These are phyloP conservation scores for Cerastis rubricosa DNA, from an alignment of 2,888 invertebrate species.

Conservation along the genomic window DNA sequence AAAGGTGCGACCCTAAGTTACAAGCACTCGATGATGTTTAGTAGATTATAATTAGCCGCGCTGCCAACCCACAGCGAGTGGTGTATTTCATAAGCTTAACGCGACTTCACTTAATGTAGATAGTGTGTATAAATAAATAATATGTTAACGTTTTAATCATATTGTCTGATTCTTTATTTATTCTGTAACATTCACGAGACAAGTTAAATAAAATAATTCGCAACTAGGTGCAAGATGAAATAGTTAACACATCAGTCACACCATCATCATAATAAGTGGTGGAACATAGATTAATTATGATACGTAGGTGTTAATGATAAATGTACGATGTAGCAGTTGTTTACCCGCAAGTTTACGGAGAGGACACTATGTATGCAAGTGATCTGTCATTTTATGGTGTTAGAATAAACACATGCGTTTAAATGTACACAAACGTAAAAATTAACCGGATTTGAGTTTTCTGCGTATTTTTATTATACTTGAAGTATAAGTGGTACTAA, in stretches of 20 bases:
- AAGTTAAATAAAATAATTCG: constrained; percentile 20
- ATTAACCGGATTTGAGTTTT: background rate
- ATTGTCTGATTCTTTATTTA: background rate
- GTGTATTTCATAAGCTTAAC: constrained; percentile 70
- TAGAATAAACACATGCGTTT: background rate
- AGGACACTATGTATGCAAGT: constrained; percentile 14
- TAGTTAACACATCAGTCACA: constrained; percentile 49
- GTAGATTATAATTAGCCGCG: constrained; percentile 90
- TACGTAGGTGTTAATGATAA: constrained; percentile 56
- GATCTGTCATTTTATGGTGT: constrained; percentile 1
- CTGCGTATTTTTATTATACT: no score
- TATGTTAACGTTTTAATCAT: background rate
- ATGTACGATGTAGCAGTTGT: constrained; percentile 21
- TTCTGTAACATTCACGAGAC: constrained; percentile 21
- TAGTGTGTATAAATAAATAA: background rate
- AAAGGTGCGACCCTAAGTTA: constrained; percentile 87
- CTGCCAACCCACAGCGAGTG: constrained; percentile 77
- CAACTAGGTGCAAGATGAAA: constrained; percentile 53
- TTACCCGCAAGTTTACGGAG: constrained; percentile 10
- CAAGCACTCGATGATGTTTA: constrained; percentile 89
- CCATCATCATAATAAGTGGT: constrained; percentile 40
- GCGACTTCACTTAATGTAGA: constrained; percentile 31
- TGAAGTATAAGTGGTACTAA: background rate
- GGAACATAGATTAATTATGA: constrained; percentile 60
- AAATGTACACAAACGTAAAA: background rate